These are phyloP conservation scores for Phthorimaea operculella DNA, from an alignment of 1,140 invertebrate genomes.

Conservation along the genomic window DNA sequence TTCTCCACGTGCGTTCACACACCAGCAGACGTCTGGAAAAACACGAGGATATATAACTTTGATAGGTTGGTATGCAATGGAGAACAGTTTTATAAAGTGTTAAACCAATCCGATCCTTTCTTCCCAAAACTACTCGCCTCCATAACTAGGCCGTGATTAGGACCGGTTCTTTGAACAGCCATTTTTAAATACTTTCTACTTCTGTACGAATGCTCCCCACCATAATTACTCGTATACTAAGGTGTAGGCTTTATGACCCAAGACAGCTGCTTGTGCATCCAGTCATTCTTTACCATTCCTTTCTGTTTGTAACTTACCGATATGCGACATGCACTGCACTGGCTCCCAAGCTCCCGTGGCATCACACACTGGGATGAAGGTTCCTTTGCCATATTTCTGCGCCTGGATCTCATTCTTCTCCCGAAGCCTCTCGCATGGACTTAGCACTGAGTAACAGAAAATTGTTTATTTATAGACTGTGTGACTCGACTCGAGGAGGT, in stretches of 20 bases:
- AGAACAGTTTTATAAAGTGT: not conserved
- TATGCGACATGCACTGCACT: constrained; percentile 83
- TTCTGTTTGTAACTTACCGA: constrained; percentile 69
- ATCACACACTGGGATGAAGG: constrained; percentile 80
- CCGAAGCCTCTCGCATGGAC: constrained; percentile 81
- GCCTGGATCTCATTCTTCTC: constrained; percentile 80
- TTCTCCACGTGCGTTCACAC: constrained; percentile 82
- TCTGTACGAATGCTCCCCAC: no score
- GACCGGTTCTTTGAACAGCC: no score
- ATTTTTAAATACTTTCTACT: no score
- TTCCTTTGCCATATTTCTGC: constrained; percentile 76
- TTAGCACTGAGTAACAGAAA: constrained; percentile 70
- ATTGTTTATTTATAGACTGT: not conserved
- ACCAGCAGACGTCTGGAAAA: constrained; percentile 78
- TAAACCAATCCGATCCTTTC: no score
- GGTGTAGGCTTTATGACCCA: no score
- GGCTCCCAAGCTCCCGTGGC: constrained; percentile 80
- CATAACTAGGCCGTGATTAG: no score
- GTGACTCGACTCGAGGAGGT: no score
- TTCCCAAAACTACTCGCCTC: no score
- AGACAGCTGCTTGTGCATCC: no score
- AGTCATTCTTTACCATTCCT: no score
- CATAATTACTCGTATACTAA: no score
- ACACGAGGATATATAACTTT: constrained; percentile 1
- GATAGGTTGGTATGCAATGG: constrained; percentile 15